Evolutionary conservation across 2,113 vertebrate species (phyloP).

Genomic region (Tonatia bakeri): DNA sequence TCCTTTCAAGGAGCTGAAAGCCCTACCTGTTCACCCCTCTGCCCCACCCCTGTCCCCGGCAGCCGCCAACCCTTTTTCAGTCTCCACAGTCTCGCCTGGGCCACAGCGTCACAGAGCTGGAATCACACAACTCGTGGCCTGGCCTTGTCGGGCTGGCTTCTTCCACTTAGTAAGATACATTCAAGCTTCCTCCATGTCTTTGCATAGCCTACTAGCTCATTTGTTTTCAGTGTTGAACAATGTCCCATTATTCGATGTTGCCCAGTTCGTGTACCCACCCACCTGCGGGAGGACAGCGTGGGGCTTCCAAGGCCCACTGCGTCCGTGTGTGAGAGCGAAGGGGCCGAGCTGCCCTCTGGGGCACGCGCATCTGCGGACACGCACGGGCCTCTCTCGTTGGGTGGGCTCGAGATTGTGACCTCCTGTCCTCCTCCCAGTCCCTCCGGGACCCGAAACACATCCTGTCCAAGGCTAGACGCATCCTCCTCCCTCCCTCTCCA

Average conservation of each 20-base stretch:
- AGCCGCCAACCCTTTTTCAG: not conserved
- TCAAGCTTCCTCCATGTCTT: not conserved
- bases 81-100: not conserved
- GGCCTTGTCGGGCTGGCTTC: not conserved
- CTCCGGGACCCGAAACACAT: not conserved
- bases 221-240: not conserved
- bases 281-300: not conserved
- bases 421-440: not conserved
- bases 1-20: not conserved
- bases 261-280: not conserved
- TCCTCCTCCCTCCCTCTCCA: not conserved
- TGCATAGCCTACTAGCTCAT: not conserved
- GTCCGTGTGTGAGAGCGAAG: not conserved
- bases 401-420: not conserved
- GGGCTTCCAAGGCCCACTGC: not conserved
- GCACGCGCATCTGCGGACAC: rapidly evolving
- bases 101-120: not conserved
- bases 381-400: not conserved
- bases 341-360: not conserved
- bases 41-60: rapidly evolving
- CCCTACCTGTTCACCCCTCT: not conserved
- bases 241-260: not conserved
- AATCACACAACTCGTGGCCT: not conserved
- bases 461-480: not conserved
- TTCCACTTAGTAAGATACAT: not conserved